Evolutionary conservation across 2,113 vertebrate genomes (phyloP).

Genomic region (Acrocephalus arundinaceus): DNA sequence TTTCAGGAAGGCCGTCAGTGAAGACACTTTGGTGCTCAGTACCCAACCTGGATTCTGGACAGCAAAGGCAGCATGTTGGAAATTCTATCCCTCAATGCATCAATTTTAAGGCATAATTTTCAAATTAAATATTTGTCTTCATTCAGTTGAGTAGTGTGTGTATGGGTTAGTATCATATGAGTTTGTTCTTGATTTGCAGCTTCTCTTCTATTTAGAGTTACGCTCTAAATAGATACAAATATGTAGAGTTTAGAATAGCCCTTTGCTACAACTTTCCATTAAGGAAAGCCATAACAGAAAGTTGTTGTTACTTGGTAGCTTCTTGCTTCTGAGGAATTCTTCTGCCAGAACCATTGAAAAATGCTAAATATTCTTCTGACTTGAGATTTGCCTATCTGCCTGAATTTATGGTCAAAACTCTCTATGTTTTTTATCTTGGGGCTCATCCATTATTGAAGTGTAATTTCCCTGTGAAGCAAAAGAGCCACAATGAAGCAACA

Average conservation of each 20-base stretch:
- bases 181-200: not conserved
- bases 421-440: not conserved
- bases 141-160: not conserved
- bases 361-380: not conserved
- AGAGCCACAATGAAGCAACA: not conserved
- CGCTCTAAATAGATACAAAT: not conserved
- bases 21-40: not conserved
- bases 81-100: not conserved
- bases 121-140: not conserved
- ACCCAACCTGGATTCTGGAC: not conserved
- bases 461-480: not conserved
- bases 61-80: fast-evolving
- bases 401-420: not conserved
- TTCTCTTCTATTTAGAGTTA: not conserved
- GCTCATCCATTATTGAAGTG: not conserved
- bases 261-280: not conserved
- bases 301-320: not conserved
- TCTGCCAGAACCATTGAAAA: not conserved
- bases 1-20: not conserved
- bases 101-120: not conserved
- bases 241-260: not conserved
- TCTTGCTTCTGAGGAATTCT: not conserved
- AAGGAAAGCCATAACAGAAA: not conserved
- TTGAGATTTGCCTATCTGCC: not conserved
- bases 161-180: not conserved